Evolutionary conservation across 2,888 invertebrate genomes (phyloP).

Genomic region (Ectemnius cavifrons): DNA sequence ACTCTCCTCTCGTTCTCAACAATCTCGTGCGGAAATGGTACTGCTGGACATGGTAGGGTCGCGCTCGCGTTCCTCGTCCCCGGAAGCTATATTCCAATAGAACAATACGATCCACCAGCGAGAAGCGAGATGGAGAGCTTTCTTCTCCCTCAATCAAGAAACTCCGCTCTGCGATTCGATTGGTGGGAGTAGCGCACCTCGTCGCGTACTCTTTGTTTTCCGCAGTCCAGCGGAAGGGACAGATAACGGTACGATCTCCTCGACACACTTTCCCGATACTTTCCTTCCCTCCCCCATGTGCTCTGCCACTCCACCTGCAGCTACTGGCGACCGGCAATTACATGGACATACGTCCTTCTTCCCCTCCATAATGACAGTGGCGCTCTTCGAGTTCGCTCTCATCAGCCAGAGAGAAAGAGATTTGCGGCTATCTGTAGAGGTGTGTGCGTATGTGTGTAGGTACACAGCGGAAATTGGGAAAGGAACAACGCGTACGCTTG

Average conservation of each 20-base stretch:
- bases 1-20: constrained; percentile 41
- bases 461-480: too few relatives aligned
- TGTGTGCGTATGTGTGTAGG: too few relatives aligned
- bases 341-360: too few relatives aligned
- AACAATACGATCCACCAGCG: constrained; percentile 55
- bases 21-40: constrained; percentile 56
- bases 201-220: not conserved
- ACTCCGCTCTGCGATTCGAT: constrained; percentile 58
- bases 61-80: constrained; percentile 23
- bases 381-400: too few relatives aligned
- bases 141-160: constrained; percentile 50
- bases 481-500: too few relatives aligned
- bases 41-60: constrained; percentile 35
- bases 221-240: not conserved
- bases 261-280: not conserved
- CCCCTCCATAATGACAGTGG: too few relatives aligned
- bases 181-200: constrained; percentile 32
- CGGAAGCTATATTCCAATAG: constrained; percentile 53
- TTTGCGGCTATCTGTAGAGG: too few relatives aligned
- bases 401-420: too few relatives aligned
- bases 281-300: not conserved
- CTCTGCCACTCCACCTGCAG: too few relatives aligned
- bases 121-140: constrained; percentile 35
- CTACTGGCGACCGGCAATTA: too few relatives aligned
- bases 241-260: not conserved